Percentiles rank a stretch among this genome's conserved stretches.
These are phyloP conservation scores for Pseudopipra pipra DNA, from an alignment of 2,113 vertebrate genomes.

Conservation along the genomic window DNA sequence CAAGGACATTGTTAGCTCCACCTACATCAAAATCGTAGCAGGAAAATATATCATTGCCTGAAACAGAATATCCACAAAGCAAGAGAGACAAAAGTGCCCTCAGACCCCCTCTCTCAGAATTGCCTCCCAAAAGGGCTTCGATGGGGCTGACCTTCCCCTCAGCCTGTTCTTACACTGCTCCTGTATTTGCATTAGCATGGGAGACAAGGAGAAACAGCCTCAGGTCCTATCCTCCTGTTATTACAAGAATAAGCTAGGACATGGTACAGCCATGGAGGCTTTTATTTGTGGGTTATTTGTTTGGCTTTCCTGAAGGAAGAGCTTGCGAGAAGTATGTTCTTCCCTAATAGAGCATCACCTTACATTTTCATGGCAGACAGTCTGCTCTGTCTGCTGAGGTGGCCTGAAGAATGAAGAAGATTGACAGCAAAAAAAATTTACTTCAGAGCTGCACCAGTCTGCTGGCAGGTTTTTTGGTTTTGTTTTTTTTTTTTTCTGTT, in stretches of 20 bases:
- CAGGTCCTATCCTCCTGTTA: neutral
- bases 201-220: neutral
- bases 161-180: neutral
- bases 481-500: neutral
- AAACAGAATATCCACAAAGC: neutral
- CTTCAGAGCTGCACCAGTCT: neutral
- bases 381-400: neutral
- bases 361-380: neutral
- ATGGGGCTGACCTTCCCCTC: neutral
- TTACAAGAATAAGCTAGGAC: neutral
- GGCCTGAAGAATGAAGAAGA: neutral
- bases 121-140: neutral
- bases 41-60: neutral
- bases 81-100: neutral
- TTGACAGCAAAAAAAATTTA: neutral
- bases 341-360: neutral
- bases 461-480: neutral
- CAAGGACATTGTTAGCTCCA: neutral
- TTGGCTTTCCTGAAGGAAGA: slow-evolving; percentile 9
- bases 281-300: slow-evolving; percentile 22
- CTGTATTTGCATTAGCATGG: neutral
- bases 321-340: neutral
- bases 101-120: neutral
- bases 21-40: neutral
- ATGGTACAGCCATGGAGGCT: neutral